Base-by-base conservation (phyloP, 2,888 invertebrate genomes). In the Troides helena region DNA sequence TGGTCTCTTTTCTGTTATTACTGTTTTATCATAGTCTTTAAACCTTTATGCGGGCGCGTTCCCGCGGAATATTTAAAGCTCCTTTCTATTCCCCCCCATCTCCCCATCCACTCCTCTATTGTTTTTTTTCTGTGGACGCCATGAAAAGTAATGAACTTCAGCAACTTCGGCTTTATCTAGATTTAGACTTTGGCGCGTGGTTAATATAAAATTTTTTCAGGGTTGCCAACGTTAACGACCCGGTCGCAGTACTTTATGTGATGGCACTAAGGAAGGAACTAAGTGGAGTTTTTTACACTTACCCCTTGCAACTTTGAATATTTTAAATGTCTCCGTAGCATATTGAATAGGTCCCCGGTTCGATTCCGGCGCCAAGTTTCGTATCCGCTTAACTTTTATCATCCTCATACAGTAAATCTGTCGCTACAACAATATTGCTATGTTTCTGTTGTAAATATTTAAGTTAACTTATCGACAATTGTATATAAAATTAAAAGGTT, bases 1-100 rank as follows among this genome's bases (percentile, higher is more conserved):
- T 69, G 70, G 68, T 76, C 76, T 76, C 76, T 75, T 75, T 74
- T 76, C 74, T 75, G 75, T 82, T 80, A 81, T 81, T 78, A 77
- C 75, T 74, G 30, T 30, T 74, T 77, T 79, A 81, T 80, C 81
- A 77, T 74, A 61, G 69, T 50, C 68, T 70, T 72, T 72, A 70
- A 72, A 72, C 67, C 60, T 60, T 71, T 67, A 69, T 65, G 43
- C 71, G 62, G 46, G 57, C 61, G 43, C 63, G 72, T 59, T 67
- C 68, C 64, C 61, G 65, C 25, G 69, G 69, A 67, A 69, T 68
- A 62, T 70, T 70, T 72, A 64, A 67, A 72, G 70, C 65, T n/a
- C n/a, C 14, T 14, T 12, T 6, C 56, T 4, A 21, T 21, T 21
- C 21, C n/a, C 56, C 56, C 56, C n/a, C 6, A 8, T 4, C 10